phyloP scores from a whole-genome alignment of 2,888 invertebrate species.

The Dryomyza anilis region DNA sequence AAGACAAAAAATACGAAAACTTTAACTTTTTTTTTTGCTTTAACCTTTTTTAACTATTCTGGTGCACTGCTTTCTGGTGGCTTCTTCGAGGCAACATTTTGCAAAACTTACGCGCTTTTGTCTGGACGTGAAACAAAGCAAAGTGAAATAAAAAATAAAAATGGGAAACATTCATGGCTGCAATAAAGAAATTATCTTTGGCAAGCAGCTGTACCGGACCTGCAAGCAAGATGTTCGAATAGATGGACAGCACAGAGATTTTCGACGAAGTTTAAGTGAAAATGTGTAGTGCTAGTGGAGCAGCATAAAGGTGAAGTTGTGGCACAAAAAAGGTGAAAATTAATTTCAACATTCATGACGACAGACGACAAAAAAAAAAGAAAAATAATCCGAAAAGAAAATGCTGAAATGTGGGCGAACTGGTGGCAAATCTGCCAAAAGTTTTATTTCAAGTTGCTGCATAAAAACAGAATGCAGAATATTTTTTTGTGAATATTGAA shows the following conservation, averaged over 20 bases:
- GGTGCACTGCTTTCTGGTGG: no score
- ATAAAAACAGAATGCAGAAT: no score
- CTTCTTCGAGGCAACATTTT: no score
- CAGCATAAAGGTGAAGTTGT: background rate
- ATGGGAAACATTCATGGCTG: slow-evolving; percentile 7
- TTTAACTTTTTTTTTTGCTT: no score
- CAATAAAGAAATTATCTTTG: slow-evolving; percentile 19
- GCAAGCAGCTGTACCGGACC: background rate
- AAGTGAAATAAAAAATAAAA: background rate
- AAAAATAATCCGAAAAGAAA: background rate
- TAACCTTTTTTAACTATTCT: no score
- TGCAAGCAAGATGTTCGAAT: background rate
- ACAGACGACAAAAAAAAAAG: slow-evolving; percentile 10
- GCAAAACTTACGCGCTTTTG: no score
- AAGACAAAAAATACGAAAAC: no score
- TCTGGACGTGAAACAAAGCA: background rate
- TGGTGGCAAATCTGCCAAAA: no score
- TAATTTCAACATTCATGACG: background rate
- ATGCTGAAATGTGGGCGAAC: no score
- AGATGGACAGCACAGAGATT: background rate
- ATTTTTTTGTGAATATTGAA: no score
- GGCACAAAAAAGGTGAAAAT: background rate
- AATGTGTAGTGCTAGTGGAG: background rate
- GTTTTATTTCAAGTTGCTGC: no score
- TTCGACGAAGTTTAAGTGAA: background rate